Evolutionary conservation across 2,113 vertebrate species (phyloP).

Genomic region (Porphyrio hochstetteri): DNA sequence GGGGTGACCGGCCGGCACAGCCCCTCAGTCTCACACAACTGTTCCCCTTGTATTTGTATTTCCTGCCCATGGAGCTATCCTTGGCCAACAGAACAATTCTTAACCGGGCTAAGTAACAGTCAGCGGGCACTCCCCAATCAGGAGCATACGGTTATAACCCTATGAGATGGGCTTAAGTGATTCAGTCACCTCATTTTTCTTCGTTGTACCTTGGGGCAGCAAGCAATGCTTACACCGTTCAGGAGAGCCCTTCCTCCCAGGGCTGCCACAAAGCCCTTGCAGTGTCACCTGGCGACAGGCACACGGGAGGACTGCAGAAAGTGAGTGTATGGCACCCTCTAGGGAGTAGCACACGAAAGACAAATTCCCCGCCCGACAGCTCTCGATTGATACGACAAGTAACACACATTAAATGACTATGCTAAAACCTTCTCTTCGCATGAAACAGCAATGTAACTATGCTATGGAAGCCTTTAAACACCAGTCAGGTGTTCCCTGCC

Average conservation of each 20-base stretch:
- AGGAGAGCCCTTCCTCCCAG: background rate
- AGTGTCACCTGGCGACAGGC: background rate
- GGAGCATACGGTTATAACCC: fast-evolving
- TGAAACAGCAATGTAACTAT: no score
- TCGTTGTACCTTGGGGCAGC: fast-evolving
- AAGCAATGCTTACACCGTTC: fast-evolving
- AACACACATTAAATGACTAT: background rate
- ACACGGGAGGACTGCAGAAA: background rate
- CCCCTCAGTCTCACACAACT: background rate
- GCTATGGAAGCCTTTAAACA: background rate
- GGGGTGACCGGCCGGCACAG: background rate
- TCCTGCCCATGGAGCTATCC: background rate
- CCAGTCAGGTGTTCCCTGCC: background rate
- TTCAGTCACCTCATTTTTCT: background rate
- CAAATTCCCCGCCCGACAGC: background rate
- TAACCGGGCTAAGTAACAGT: fast-evolving
- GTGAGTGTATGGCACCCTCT: conserved; percentile 73
- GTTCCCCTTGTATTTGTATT: background rate
- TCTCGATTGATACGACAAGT: background rate
- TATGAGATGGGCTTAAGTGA: fast-evolving
- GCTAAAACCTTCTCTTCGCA: background rate
- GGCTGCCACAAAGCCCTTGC: fast-evolving
- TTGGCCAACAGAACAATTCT: background rate
- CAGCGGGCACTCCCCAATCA: fast-evolving
- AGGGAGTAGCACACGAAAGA: conserved; percentile 60